A percentile compares a stretch with the other conserved stretches of the same genome.
Conservation (phyloP, 2,888 invertebrate species). For the Disparrhopalites patrizii region DNA sequence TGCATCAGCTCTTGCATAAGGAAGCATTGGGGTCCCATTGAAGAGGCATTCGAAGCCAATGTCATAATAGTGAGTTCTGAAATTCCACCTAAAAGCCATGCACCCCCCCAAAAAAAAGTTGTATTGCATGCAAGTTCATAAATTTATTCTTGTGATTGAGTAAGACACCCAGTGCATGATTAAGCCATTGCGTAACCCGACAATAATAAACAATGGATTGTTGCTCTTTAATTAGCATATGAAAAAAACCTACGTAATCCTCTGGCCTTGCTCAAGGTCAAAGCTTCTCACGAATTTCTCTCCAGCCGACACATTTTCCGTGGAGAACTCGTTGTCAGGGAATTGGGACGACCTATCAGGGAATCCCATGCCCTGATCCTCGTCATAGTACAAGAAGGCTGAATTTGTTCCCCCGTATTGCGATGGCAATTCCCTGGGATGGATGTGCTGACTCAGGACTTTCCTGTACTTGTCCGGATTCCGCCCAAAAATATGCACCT, state of each 20-base stretch:
- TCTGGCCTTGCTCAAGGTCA: neutral
- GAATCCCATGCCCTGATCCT: conserved; percentile 5
- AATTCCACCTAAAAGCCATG: conserved; percentile 17
- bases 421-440: neutral
- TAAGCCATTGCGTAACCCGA: too few relatives aligned
- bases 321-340: neutral
- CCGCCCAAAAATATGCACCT: neutral
- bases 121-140: too few relatives aligned
- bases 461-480: neutral
- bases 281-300: conserved; percentile 1
- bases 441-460: neutral
- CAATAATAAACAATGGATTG: too few relatives aligned
- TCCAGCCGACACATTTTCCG: neutral
- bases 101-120: too few relatives aligned
- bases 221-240: too few relatives aligned
- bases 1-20: conserved; percentile 8
- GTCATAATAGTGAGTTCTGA: conserved; percentile 5
- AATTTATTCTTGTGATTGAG: too few relatives aligned
- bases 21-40: neutral
- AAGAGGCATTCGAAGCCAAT: conserved; percentile 11
- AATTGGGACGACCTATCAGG: neutral
- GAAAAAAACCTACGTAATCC: conserved; percentile 7
- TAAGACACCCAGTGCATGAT: too few relatives aligned
- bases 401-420: conserved; percentile 12
- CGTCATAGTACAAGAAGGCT: too few relatives aligned